A percentile compares a stretch with the other conserved stretches of the same genome.
phyloP scores from a whole-genome alignment of 2,797 vertebrate species.

The Oreonectes daqikongensis region DNA sequence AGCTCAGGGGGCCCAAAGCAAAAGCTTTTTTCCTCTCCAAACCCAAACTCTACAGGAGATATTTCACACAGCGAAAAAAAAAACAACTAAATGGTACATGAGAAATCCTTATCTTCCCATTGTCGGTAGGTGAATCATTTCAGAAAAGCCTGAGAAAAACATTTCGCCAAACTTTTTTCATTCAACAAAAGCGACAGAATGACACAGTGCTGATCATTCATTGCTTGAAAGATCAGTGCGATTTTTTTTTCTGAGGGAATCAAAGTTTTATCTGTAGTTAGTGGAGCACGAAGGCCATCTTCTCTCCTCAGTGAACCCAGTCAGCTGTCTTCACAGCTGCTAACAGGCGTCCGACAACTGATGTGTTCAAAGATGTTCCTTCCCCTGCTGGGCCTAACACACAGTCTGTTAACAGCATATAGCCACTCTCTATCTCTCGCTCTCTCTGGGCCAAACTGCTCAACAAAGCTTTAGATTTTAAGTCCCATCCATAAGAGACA shows the following conservation, averaged over 20 bases:
- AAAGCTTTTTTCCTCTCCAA: conserved; percentile 28
- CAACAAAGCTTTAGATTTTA: conserved; percentile 29
- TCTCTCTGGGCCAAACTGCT: neutral
- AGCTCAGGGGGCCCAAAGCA: conserved; percentile 35
- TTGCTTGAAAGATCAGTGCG: too few relatives aligned
- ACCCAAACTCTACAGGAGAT: neutral
- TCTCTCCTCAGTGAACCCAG: conserved; percentile 44
- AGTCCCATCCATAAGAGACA: conserved; percentile 14
- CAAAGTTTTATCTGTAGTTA: conserved; percentile 34
- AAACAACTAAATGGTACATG: conserved; percentile 15
- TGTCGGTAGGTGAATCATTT: neutral
- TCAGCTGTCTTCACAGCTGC: conserved; percentile 68
- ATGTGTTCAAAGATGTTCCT: conserved; percentile 45
- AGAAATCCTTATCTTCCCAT: neutral
- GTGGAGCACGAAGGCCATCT: conserved; percentile 22
- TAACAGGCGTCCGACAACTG: conserved; percentile 61
- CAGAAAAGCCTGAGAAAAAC: neutral
- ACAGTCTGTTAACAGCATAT: conserved; percentile 6
- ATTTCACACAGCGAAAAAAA: conserved; percentile 21
- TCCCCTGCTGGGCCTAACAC: conserved; percentile 23
- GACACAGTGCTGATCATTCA: neutral
- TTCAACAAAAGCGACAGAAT: neutral
- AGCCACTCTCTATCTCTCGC: neutral
- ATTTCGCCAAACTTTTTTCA: too few relatives aligned
- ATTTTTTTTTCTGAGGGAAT: neutral